These are phyloP conservation scores for Watsonalla binaria DNA, from an alignment of 2,888 invertebrate genomes.

Conservation along the genomic window DNA sequence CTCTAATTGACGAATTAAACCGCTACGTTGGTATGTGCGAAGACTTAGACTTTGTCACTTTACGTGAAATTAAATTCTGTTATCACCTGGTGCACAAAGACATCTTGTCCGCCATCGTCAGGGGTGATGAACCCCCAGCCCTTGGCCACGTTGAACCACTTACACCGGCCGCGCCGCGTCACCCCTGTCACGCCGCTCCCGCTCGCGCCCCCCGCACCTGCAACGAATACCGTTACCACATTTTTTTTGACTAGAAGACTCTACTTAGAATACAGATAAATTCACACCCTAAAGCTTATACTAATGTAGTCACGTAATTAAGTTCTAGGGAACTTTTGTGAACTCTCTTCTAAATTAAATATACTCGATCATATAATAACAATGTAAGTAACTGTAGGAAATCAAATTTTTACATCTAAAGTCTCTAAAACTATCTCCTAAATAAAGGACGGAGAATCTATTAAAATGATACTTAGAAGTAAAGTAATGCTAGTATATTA, in stretches of 20 bases:
- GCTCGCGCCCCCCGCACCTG: conserved; percentile 55
- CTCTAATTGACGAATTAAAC: too few relatives aligned
- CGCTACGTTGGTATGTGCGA: too few relatives aligned
- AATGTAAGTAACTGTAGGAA: too few relatives aligned
- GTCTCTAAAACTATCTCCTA: background rate
- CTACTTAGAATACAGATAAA: too few relatives aligned
- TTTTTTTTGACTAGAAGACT: conserved; percentile 9
- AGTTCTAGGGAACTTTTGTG: too few relatives aligned
- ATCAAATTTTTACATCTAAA: background rate
- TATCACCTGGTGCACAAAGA: conserved; percentile 95
- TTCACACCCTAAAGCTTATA: too few relatives aligned
- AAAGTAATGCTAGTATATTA: conserved; percentile 10
- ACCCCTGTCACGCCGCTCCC: conserved; percentile 72
- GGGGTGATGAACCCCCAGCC: conserved; percentile 97
- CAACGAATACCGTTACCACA: conserved; percentile 32
- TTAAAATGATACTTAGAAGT: background rate
- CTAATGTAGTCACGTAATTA: too few relatives aligned
- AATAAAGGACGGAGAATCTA: background rate
- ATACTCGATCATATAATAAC: too few relatives aligned
- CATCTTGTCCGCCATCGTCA: conserved; percentile 92
- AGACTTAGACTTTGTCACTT: too few relatives aligned
- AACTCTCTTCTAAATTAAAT: too few relatives aligned
- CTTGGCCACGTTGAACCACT: conserved; percentile 97
- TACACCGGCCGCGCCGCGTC: conserved; percentile 88
- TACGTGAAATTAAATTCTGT: background rate